Conservation (phyloP, 64 coral and sea anemone species). For the Stichodactyla mertensii region DNA sequence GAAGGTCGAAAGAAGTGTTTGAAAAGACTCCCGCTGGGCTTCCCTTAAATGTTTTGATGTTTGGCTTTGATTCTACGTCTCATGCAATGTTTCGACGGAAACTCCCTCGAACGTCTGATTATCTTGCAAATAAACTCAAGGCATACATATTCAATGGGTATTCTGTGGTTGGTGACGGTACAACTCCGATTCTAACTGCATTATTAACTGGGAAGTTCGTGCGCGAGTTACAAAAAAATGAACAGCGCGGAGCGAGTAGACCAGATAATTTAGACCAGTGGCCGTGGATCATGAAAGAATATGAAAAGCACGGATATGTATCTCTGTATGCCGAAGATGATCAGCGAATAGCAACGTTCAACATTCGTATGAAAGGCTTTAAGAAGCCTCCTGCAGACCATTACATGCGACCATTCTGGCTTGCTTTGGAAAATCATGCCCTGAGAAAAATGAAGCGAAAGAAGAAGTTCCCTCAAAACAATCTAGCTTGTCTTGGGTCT, state of each 20-base stretch:
- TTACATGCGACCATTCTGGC: constrained; percentile 70
- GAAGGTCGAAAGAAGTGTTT: neutral
- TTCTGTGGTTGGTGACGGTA: constrained; percentile 77
- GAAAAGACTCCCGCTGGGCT: constrained; percentile 17
- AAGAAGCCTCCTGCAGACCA: constrained; percentile 55
- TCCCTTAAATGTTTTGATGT: constrained; percentile 49
- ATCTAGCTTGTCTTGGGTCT: constrained; percentile 50
- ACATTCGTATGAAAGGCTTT: constrained; percentile 68
- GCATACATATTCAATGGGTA: constrained; percentile 59
- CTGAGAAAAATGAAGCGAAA: constrained; percentile 32
- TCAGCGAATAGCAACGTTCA: constrained; percentile 59
- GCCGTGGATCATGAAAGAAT: constrained; percentile 62
- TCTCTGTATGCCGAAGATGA: constrained; percentile 72
- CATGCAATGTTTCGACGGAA: constrained; percentile 54
- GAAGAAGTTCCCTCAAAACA: constrained; percentile 37
- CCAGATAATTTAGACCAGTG: constrained; percentile 39
- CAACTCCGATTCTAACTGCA: constrained; percentile 58
- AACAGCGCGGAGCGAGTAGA: neutral
- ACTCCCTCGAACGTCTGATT: constrained; percentile 44
- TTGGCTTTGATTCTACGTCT: constrained; percentile 66
- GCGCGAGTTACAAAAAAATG: constrained; percentile 9
- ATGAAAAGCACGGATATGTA: constrained; percentile 66
- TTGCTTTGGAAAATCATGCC: constrained; percentile 59
- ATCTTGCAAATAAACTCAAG: constrained; percentile 44
- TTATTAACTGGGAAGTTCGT: constrained; percentile 69